Base-by-base conservation (phyloP, 2,113 vertebrate genomes). In the Canis aureus region DNA sequence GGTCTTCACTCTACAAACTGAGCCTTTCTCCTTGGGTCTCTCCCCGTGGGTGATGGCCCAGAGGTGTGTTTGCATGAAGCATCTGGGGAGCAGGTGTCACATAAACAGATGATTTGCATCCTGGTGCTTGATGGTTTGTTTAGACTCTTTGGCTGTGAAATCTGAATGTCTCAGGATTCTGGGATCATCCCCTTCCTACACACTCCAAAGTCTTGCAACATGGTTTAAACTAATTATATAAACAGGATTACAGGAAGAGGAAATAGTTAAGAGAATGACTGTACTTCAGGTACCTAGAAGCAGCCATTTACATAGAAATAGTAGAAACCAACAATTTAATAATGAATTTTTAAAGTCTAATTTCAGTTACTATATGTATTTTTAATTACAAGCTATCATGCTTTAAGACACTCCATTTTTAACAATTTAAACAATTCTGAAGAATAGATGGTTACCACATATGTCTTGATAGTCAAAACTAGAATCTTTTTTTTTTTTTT, bases 361-460 rank as follows among this genome's bases (percentile, higher is more conserved):
- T 84, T 91, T 90, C 25, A 88, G 73, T 81, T 80, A 59, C 71
- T 85, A 2, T 79, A 27, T 94, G 11, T 62, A 57, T 89, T 91
- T 93, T 67, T 83, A 78, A 92, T 95, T 83, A 80, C 1, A 74
- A 85, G 55, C 64, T 23, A 35, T 43, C n/a, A 73, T 60, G 13
- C 94, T 94, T 25, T 79, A 60, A 82, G 85, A 81, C 89, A 66
- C 94, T 32, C 71, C 1, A 51, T 96, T 95, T 74, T 94, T 91
- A 95, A 78, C 73, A 89, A 59, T 74, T 95, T 90, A 94, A 74
- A 23, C 59, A 97, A 80, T 92, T 84, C 69, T 76, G 67, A 90
- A 79, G 69, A 92, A 71, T 84, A 74, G 38, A 62, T 96, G 69
- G 81, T 90, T 94, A 82, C 67, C 74, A 79, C n/a, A 19, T 82